phyloP scores from a whole-genome alignment of 2,113 vertebrate species.

The Myocastor coypus region DNA sequence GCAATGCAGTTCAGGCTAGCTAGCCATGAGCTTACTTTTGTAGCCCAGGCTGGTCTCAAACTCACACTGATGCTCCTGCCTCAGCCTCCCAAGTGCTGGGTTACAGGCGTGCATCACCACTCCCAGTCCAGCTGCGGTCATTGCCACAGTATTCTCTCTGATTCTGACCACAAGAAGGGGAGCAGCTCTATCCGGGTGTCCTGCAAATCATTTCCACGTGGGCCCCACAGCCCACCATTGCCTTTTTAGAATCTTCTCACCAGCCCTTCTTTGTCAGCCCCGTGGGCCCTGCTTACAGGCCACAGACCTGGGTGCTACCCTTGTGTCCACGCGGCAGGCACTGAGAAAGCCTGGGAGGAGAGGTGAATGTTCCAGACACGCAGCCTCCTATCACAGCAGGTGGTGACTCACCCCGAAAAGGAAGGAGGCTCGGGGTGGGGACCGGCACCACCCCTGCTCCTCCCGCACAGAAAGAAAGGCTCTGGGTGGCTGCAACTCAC shows the following conservation, averaged over 20 bases:
- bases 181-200: no score
- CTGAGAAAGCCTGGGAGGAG: no score
- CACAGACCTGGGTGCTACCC: background rate
- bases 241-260: background rate
- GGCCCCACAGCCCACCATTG: background rate
- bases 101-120: no score
- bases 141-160: background rate
- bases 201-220: background rate
- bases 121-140: background rate
- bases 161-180: background rate
- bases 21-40: no score
- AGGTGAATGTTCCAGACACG: background rate
- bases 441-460: background rate
- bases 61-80: no score
- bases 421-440: background rate
- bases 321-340: background rate
- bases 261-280: background rate
- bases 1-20: no score
- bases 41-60: no score
- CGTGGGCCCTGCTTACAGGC: no score
- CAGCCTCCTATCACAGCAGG: background rate
- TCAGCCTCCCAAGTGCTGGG: no score
- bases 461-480: background rate
- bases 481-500: conserved; percentile 81
- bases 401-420: background rate